Evolutionary conservation across 92 coral and sea anemone species (phyloP), one percentile per base, ranked within the genome.

Genomic region (Zoanthus solanderi): DNA sequence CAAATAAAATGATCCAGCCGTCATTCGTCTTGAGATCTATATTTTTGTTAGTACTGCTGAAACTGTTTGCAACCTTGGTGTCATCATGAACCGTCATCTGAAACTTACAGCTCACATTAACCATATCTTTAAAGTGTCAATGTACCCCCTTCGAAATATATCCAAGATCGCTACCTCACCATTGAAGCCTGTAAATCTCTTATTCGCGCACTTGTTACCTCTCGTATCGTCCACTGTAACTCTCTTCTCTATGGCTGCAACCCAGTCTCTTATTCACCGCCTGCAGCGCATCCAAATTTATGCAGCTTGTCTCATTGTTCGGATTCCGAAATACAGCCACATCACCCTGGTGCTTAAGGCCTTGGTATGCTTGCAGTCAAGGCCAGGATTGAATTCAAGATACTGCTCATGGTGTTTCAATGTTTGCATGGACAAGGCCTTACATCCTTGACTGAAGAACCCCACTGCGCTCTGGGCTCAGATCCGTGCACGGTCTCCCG

Each of bases 141-240:
- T 60, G 67, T 60, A 13, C 17, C 67, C 9, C 4, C 16, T 60
- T n/a, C 23, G 67, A 8, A 60, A 60, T 17, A 60, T 60, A 8
- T 60, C 67, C 9, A 60, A 60, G n/a, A 60, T n/a, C 11, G 17
- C 11, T 72, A 72, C 32, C 76, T 72, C 10, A 31, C 76, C 11
- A 72, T n/a, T 6, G 76, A 72, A 31, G 76, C 76, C 17, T 4
- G 10, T 34, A 72, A 72, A 72, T 34, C 47, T 34, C 76, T 72
- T 72, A n/a, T 31, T 16, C 76, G 31, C 52, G 76, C 76, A 46
- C 44, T 72, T 16, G 76, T 72, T 14, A 72, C 76, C 16, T 31
- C 76, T 9, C 52, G 52, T 72, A 46, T 37, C 13, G 52, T 30
- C 76, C 31, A 0, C 4, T 60, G 67, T 17, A 23, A 23, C 23